Evolutionary conservation across 2,888 invertebrate genomes (phyloP).

Genomic region (Erannis defoliaria): DNA sequence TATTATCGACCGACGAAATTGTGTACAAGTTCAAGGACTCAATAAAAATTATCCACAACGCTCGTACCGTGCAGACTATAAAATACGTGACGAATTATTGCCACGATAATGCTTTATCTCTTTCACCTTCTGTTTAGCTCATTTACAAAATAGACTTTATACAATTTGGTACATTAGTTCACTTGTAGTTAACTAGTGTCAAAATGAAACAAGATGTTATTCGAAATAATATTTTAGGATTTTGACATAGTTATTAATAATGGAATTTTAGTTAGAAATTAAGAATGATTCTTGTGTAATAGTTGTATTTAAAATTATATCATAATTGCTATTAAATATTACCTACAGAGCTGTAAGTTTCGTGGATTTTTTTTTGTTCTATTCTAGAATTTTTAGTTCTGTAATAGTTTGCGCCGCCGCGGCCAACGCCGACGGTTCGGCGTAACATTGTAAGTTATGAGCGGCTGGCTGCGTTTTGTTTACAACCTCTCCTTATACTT

Average conservation of each 20-base stretch:
- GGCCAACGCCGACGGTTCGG: constrained; percentile 5
- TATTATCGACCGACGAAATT: constrained; percentile 83
- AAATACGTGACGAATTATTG: constrained; percentile 62
- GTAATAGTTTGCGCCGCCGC: constrained; percentile 24
- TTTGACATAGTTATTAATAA: no score
- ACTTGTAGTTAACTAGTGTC: no score
- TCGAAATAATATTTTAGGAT: no score
- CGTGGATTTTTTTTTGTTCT: constrained; percentile 13
- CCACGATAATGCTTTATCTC: constrained; percentile 30
- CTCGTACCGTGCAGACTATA: constrained; percentile 60
- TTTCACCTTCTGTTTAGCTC: constrained; percentile 3
- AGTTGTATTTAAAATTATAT: no score
- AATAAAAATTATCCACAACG: constrained; percentile 77
- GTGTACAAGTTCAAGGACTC: constrained; percentile 83
- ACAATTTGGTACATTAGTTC: not conserved
- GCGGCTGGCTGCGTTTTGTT: constrained; percentile 57
- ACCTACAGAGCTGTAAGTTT: no score
- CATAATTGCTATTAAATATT: no score
- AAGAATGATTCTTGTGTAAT: no score
- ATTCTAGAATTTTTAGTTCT: constrained; percentile 39
- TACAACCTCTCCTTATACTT: constrained; percentile 59
- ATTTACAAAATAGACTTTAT: constrained; percentile 2
- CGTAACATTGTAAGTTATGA: constrained; percentile 54
- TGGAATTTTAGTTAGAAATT: no score
- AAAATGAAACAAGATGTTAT: no score